Percentiles rank a stretch among this genome's conserved stretches.
Conservation (phyloP, 2,888 invertebrate genomes). For the Pyrrhopygopsis socrates region DNA sequence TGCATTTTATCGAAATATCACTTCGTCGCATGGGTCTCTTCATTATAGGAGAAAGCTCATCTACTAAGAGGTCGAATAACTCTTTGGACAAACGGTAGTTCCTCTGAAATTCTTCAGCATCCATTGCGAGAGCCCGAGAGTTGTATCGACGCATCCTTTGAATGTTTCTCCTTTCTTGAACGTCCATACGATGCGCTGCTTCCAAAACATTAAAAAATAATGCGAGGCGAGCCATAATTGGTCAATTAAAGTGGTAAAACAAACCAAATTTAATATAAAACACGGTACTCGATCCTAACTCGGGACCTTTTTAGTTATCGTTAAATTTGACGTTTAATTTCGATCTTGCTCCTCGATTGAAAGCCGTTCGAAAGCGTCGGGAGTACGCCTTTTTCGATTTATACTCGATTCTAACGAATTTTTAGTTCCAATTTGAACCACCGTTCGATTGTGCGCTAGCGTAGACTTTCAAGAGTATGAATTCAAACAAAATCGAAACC, state of each 20-base stretch:
- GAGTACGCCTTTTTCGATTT: neutral
- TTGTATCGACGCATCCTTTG: neutral
- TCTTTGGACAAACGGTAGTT: neutral
- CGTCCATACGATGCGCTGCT: neutral
- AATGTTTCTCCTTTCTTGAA: neutral
- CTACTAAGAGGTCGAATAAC: neutral
- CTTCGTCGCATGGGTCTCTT: neutral
- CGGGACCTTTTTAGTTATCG: neutral
- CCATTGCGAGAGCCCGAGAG: neutral
- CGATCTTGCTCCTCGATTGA: neutral
- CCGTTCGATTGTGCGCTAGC: conserved; percentile 62
- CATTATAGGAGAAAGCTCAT: neutral
- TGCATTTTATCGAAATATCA: conserved; percentile 4
- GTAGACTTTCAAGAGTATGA: too few species aligned
- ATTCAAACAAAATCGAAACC: neutral
- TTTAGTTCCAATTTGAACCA: conserved; percentile 29
- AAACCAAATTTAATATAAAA: too few species aligned
- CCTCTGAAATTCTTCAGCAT: neutral
- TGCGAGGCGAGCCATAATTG: neutral
- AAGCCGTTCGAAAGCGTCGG: neutral
- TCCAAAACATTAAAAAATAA: neutral
- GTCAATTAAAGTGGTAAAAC: neutral
- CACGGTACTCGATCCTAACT: neutral
- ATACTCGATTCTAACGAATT: conserved; percentile 2
- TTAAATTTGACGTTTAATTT: conserved; percentile 1